These are phyloP conservation scores for Saxicola maurus DNA, from an alignment of 2,797 vertebrate species.

Conservation along the genomic window DNA sequence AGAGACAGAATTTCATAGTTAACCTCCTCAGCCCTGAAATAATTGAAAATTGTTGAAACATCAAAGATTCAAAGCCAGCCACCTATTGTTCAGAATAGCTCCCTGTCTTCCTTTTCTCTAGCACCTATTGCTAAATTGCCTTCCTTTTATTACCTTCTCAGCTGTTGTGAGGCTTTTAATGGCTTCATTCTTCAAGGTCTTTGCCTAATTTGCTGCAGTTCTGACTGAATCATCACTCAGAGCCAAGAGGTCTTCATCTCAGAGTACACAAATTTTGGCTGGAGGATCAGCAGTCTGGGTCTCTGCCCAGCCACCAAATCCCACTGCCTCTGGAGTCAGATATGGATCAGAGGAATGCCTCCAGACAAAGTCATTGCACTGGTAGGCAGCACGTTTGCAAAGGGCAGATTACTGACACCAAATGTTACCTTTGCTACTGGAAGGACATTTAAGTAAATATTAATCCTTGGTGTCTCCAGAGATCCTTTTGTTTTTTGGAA, in stretches of 20 bases:
- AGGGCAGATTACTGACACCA: neutral
- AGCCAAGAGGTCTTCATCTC: neutral
- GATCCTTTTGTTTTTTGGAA: neutral
- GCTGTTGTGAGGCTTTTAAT: slow-evolving; percentile 3
- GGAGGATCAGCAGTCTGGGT: neutral
- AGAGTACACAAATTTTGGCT: neutral
- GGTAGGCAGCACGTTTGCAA: neutral
- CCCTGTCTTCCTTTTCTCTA: neutral
- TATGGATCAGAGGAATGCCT: neutral
- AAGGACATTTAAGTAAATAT: neutral
- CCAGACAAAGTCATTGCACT: neutral
- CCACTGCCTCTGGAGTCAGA: neutral
- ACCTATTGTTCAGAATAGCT: slow-evolving; percentile 6
- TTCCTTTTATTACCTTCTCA: slow-evolving; percentile 33
- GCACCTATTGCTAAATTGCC: slow-evolving; percentile 27
- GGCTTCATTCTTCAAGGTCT: slow-evolving; percentile 28
- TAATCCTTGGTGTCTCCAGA: neutral
- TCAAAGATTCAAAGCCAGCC: slow-evolving; percentile 11
- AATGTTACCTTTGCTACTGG: neutral
- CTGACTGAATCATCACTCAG: neutral
- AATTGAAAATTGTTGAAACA: neutral
- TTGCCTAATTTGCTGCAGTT: slow-evolving; percentile 27
- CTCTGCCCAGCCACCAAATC: neutral
- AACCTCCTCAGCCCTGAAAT: neutral
- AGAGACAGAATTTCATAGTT: neutral